Evolutionary conservation across 53 echinoderm and acorn worm genomes (phyloP), one percentile per base, ranked within the genome.

Genomic region (Astropecten irregularis): DNA sequence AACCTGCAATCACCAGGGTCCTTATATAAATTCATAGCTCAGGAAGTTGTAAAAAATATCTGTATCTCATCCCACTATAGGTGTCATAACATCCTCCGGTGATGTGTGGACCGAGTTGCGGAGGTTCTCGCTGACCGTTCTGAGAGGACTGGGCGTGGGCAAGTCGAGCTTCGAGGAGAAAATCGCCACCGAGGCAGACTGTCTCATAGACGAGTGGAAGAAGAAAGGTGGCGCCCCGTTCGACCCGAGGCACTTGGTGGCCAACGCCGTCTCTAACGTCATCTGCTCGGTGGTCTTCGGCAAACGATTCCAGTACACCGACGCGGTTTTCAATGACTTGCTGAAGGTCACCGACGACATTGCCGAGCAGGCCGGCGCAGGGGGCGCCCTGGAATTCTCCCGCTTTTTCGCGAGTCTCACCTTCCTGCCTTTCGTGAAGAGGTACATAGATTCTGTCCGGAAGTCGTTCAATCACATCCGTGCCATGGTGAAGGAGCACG

Each of bases 211-310:
- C 11, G 84, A 71, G 14, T 52, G 73, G 26, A 48, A 42, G 37
- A 34, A 46, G 23, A 10, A 51, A 15, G 47, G 49, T 0, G 89
- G 89, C 3, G 25, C 50, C 22, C 54, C 55, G 18, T 74, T 84
- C 53, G 71, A 89, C 38, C 76, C 76, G 1, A 53, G 64, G 33
- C 39, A 53, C 40, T 22, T 60, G 13, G 21, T 89, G 1, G 19
- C 47, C 55, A 84, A 84, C 51, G 89, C 89, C 40, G 50, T 84
- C 9, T 84, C 46, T 9, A 89, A 89, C 49, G 76, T 89, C 32
- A 73, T 89, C 39, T 84, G 89, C 49, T 59, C 63, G 2, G 84
- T 84, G 40, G 56, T 84, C 28, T 40, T 82, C 31, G 89, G 89
- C 2, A 47, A 36, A 35, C 49, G 84, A 18, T 89, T 67, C 67